phyloP scores from a whole-genome alignment of 2,113 vertebrate genomes.

The Labrus mixtus region DNA sequence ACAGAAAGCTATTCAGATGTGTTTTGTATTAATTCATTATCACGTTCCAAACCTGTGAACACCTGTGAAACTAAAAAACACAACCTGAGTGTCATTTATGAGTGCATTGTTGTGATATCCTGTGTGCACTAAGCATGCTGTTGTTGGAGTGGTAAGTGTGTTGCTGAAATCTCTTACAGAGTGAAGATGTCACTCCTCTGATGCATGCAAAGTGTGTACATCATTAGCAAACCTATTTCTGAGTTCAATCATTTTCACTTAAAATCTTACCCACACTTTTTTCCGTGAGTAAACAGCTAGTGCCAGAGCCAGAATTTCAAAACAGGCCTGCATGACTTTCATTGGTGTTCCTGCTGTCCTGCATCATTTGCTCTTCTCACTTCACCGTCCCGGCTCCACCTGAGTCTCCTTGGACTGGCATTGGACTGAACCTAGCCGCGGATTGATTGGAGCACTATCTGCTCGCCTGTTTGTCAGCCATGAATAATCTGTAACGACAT shows the following conservation, averaged over 20 bases:
- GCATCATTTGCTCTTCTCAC: constrained; percentile 23
- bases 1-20: constrained; percentile 52
- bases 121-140: constrained; percentile 9
- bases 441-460: constrained; percentile 81
- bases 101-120: constrained; percentile 60
- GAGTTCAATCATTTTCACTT: constrained; percentile 19
- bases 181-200: constrained; percentile 43
- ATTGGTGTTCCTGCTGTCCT: constrained; percentile 12
- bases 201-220: constrained; percentile 3
- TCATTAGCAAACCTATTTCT: constrained; percentile 18
- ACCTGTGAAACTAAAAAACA: constrained; percentile 66
- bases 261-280: not conserved
- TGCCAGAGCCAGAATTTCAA: constrained; percentile 3
- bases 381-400: constrained; percentile 24
- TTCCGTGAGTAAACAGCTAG: not conserved
- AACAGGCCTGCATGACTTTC: not conserved
- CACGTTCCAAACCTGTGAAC: constrained; percentile 68
- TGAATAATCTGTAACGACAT: constrained; percentile 82
- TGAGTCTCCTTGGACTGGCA: constrained; percentile 78
- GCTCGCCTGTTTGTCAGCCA: constrained; percentile 77
- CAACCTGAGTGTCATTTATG: constrained; percentile 31
- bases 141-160: constrained; percentile 41
- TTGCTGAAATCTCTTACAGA: constrained; percentile 25
- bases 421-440: constrained; percentile 69
- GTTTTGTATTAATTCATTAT: constrained; percentile 68